Percentiles rank a stretch among this genome's conserved stretches.
phyloP scores from a whole-genome alignment of 2,113 vertebrate species.

The Myrmophylax atrothorax region DNA sequence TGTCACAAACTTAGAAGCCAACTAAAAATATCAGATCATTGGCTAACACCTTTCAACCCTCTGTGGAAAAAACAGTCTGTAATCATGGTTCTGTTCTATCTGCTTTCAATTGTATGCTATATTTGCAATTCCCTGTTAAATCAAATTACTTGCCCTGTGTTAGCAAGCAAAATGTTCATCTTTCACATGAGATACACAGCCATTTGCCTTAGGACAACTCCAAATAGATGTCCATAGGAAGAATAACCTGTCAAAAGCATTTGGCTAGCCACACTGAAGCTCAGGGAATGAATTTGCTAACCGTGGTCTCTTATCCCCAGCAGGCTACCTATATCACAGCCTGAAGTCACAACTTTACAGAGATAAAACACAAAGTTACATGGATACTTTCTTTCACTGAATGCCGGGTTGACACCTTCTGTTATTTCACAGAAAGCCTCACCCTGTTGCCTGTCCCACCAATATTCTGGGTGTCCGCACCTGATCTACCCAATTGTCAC shows the following conservation, averaged over 20 bases:
- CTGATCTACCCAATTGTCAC: neutral
- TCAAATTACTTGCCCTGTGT: neutral
- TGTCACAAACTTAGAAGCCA: neutral
- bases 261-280: neutral
- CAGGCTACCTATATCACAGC: neutral
- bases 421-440: neutral
- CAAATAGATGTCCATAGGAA: neutral
- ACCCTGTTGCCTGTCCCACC: neutral
- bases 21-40: neutral
- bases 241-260: neutral
- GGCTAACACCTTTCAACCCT: neutral
- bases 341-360: neutral
- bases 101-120: neutral
- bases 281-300: neutral
- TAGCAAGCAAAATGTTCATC: neutral
- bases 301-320: neutral
- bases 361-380: neutral
- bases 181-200: neutral
- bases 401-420: neutral
- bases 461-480: neutral
- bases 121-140: neutral
- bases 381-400: neutral
- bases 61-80: neutral
- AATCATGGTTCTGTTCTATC: neutral
- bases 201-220: neutral